phyloP scores from a whole-genome alignment of 2,888 invertebrate species.

The Scaeva pyrastri region DNA sequence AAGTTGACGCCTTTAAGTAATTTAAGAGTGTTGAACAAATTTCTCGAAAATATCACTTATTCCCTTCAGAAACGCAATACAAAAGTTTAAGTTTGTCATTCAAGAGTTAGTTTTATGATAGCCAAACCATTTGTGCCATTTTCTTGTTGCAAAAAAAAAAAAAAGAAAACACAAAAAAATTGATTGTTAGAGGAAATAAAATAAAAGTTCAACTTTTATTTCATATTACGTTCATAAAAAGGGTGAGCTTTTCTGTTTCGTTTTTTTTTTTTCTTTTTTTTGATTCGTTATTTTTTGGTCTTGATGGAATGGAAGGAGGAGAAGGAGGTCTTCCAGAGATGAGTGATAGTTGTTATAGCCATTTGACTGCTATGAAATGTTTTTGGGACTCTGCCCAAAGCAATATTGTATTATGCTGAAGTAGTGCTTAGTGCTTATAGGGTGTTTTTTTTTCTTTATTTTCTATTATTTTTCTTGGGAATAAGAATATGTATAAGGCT shows the following conservation, averaged over 20 bases:
- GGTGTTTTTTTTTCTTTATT: not conserved
- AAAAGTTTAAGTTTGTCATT: conserved; percentile 29
- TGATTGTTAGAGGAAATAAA: conserved; percentile 29
- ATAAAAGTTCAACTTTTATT: conserved; percentile 35
- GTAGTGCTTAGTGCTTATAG: conserved; percentile 23
- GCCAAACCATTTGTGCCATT: not conserved
- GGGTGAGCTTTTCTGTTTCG: conserved; percentile 12
- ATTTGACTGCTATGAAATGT: conserved; percentile 34
- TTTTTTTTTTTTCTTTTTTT: not conserved
- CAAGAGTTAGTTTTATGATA: conserved; percentile 34
- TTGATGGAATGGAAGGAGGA: not conserved
- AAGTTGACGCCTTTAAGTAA: conserved; percentile 40
- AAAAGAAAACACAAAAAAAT: conserved; percentile 4
- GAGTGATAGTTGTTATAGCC: conserved; percentile 38
- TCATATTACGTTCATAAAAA: conserved; percentile 20
- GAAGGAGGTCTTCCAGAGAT: not conserved
- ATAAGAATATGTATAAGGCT: not conserved
- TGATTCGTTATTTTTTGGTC: not conserved
- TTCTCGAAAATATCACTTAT: conserved; percentile 20
- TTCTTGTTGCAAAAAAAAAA: conserved; percentile 3
- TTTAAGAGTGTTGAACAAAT: conserved; percentile 41
- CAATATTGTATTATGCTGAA: conserved; percentile 29
- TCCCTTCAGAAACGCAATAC: conserved; percentile 16
- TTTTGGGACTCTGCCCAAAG: conserved; percentile 34
- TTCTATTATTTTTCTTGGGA: conserved; percentile 3